Base-by-base conservation (phyloP, 2,797 vertebrate genomes). In the Danio tinwini region DNA sequence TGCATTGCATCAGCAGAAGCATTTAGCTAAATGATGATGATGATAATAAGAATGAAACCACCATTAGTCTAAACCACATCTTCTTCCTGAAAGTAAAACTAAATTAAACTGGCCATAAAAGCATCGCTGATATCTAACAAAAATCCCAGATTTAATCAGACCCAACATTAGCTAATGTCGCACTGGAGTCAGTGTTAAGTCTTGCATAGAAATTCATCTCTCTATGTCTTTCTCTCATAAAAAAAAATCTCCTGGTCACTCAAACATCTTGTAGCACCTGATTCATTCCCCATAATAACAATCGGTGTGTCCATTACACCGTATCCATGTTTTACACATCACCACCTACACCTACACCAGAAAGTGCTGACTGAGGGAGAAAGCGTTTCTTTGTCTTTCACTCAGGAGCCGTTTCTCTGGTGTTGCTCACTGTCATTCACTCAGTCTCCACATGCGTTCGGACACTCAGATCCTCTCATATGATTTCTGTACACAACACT, bases 401-500 rank as follows among this genome's bases (percentile, higher is more conserved):
- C 39, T 55, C 45, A 64, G 39, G 63, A 68, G 76, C 80, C 63
- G 76, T 56, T 82, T 82, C 70, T 71, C 74, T 82, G 65, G 45
- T 82, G 70, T 82, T 64, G 37, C 74, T 76, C 63, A 61, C 73
- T 71, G 73, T 83, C 82, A 76, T 70, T 80, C 81, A 75, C 75
- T 78, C 75, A 76, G 62, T 67, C 62, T 77, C 78, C 19, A n/a
- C 73, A 73, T 13, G 44, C 77, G 62, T 82, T 76, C 55, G 47
- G 68, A 83, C 61, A 85, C 85, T 56, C 12, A 16, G 59, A 79
- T 84, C 87, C 65, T 69, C 81, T 68, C 56, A 63, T 78, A 83
- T 50, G 81, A 85, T 88, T 90, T 89, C 87, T 90, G 83, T 85
- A 85, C 61, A 84, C 88, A 78, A 86, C 87, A 78, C 29, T 63